phyloP scores from a whole-genome alignment of 1,140 invertebrate species.

The Drosophila novamexicana region DNA sequence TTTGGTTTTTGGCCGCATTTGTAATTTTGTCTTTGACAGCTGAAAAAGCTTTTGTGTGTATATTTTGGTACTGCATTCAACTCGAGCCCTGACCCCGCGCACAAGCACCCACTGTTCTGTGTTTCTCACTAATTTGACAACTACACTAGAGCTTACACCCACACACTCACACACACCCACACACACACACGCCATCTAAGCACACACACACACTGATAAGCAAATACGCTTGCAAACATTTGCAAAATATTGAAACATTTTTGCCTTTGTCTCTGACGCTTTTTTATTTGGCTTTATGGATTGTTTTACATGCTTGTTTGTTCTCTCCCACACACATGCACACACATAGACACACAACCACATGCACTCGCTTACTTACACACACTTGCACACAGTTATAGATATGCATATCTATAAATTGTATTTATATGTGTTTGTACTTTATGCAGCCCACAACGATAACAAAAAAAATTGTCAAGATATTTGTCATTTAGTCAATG shows the following conservation, averaged over 20 bases:
- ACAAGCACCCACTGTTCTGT: conserved; percentile 19
- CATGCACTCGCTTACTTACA: conserved; percentile 3
- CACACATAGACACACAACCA: conserved; percentile 3
- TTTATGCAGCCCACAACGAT: conserved; percentile 37
- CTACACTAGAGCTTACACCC: conserved; percentile 25
- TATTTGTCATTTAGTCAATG: conserved; percentile 82
- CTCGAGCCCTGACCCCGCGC: background rate
- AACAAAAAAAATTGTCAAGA: conserved; percentile 66
- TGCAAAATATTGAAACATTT: conserved; percentile 56
- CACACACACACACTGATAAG: conserved; percentile 8
- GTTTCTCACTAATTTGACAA: conserved; percentile 50
- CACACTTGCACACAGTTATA: conserved; percentile 1
- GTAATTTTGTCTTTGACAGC: conserved; percentile 75
- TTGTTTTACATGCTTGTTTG: conserved; percentile 58
- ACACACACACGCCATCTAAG: conserved; percentile 16
- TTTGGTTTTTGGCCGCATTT: conserved; percentile 46
- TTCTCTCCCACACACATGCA: conserved; percentile 10
- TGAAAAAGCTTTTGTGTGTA: conserved; percentile 47
- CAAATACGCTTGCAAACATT: conserved; percentile 37
- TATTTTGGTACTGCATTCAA: conserved; percentile 34
- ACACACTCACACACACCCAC: conserved; percentile 12
- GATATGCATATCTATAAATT: conserved; percentile 55
- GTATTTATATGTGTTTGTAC: conserved; percentile 29
- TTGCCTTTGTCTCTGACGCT: conserved; percentile 31
- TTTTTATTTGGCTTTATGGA: conserved; percentile 58